These are phyloP conservation scores for Limosa lapponica DNA, from an alignment of 2,797 vertebrate species.

Conservation along the genomic window DNA sequence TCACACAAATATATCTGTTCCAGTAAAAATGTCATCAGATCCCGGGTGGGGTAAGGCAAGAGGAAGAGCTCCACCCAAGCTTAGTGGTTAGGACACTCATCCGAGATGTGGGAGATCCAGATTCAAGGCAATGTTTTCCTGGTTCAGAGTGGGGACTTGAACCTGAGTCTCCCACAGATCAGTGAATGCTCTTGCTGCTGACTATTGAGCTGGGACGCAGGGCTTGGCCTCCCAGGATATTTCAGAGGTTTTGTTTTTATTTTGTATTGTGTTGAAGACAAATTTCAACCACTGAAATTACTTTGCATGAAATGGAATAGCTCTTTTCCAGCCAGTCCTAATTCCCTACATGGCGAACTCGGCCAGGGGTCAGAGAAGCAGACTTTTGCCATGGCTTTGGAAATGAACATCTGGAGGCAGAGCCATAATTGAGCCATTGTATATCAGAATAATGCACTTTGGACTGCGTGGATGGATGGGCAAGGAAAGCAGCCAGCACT, in stretches of 20 bases:
- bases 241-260: neutral
- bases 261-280: neutral
- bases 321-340: neutral
- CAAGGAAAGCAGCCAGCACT: neutral
- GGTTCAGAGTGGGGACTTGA: conserved; percentile 43
- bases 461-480: neutral
- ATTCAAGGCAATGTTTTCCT: conserved; percentile 42
- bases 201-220: neutral
- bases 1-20: conserved; percentile 31
- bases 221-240: neutral
- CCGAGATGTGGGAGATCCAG: conserved; percentile 42
- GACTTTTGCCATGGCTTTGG: neutral
- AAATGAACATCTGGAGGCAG: conserved; percentile 11
- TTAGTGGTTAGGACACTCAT: conserved; percentile 63
- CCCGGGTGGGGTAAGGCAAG: conserved; percentile 62
- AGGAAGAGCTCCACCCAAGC: conserved; percentile 66
- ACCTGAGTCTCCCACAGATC: neutral
- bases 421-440: neutral
- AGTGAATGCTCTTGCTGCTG: neutral
- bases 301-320: neutral
- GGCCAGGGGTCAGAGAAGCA: neutral
- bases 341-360: neutral
- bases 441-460: neutral
- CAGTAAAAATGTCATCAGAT: conserved; percentile 61
- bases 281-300: neutral